Evolutionary conservation across 2,888 invertebrate species (phyloP).

Genomic region (Lapara coniferarum): DNA sequence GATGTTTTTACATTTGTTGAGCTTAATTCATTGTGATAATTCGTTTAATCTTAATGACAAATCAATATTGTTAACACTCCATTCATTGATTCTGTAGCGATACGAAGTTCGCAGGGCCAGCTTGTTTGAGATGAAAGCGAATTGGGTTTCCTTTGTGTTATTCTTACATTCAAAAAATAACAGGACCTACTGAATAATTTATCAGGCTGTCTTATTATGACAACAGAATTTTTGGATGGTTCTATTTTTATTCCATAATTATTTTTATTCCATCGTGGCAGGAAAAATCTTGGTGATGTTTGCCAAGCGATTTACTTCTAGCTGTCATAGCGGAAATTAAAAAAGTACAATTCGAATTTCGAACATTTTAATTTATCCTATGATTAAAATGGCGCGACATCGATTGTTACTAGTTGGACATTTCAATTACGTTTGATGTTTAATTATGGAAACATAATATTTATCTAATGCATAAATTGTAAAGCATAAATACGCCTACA

Average conservation of each 20-base stretch:
- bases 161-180: conserved; percentile 41
- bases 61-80: too few relatives aligned
- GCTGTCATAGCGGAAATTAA: conserved; percentile 21
- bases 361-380: conserved; percentile 1
- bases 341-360: conserved; percentile 2
- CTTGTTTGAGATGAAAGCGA: conserved; percentile 32
- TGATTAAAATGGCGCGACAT: too few relatives aligned
- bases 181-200: conserved; percentile 45
- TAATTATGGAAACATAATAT: neutral
- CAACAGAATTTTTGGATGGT: conserved; percentile 32
- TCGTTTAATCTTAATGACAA: too few relatives aligned
- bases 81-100: too few relatives aligned
- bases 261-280: conserved; percentile 2
- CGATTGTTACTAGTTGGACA: neutral
- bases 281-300: neutral
- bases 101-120: too few relatives aligned
- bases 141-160: conserved; percentile 37
- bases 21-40: too few relatives aligned
- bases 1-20: too few relatives aligned
- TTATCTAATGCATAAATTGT: neutral
- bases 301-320: conserved; percentile 4
- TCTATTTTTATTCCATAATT: conserved; percentile 28
- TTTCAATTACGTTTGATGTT: conserved; percentile 1
- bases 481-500: too few relatives aligned
- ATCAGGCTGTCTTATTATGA: conserved; percentile 36